phyloP scores from a whole-genome alignment of 2,888 invertebrate species.

The Chrysodeixis includens region DNA sequence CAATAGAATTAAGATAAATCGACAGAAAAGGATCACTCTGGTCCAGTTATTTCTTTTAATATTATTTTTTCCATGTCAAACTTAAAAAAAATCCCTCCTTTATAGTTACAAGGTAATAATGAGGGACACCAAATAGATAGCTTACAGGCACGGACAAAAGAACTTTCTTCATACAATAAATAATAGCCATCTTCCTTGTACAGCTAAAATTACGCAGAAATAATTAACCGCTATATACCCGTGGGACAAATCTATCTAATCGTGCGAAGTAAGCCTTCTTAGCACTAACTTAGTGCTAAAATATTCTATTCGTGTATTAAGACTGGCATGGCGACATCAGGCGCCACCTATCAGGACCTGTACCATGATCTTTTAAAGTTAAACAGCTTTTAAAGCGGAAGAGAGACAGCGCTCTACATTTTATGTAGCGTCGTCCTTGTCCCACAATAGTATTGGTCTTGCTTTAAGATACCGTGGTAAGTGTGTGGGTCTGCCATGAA shows the following conservation, averaged over 20 bases:
- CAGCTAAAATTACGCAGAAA: neutral
- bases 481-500: slow-evolving; percentile 23
- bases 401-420: neutral
- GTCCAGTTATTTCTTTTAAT: too few relatives aligned
- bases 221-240: neutral
- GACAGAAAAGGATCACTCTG: too few relatives aligned
- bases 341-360: slow-evolving; percentile 47
- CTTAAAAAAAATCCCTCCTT: too few relatives aligned
- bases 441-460: neutral
- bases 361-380: neutral
- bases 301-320: slow-evolving; percentile 47
- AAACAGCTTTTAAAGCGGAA: neutral
- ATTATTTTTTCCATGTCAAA: too few relatives aligned
- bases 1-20: too few relatives aligned
- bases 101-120: too few relatives aligned
- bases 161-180: neutral
- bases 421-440: neutral
- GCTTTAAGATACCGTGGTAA: neutral
- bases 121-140: too few relatives aligned
- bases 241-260: neutral
- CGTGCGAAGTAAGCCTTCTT: neutral
- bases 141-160: too few relatives aligned
- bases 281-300: slow-evolving; percentile 21
- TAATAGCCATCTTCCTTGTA: neutral
- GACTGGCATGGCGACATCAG: slow-evolving; percentile 42